These are phyloP conservation scores for Dryocosmus kuriphilus DNA, from an alignment of 2,888 invertebrate species.

Conservation along the genomic window DNA sequence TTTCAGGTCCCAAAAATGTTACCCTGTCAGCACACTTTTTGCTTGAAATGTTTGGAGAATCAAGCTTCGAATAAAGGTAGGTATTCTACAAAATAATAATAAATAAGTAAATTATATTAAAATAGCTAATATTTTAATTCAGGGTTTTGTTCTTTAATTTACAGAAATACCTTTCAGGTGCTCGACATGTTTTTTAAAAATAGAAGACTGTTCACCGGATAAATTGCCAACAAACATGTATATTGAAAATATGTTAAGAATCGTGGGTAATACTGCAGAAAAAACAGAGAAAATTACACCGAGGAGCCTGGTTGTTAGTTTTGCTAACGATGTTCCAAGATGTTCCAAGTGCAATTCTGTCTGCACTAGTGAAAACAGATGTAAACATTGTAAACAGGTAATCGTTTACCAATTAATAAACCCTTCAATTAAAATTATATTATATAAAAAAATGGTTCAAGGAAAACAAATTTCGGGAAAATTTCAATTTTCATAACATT, in stretches of 20 bases:
- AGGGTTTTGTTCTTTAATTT: neutral
- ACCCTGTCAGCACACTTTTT: conserved; percentile 23
- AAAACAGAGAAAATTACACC: conserved; percentile 4
- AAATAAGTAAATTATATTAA: no score
- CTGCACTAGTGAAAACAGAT: conserved; percentile 72
- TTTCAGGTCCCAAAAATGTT: conserved; percentile 22
- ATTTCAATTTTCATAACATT: neutral
- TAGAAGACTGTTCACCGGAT: conserved; percentile 11
- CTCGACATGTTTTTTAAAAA: conserved; percentile 15
- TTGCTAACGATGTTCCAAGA: conserved; percentile 43
- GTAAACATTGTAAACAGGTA: conserved; percentile 83
- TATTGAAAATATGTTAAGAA: conserved; percentile 81
- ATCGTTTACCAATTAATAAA: neutral
- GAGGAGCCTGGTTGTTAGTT: conserved; percentile 54
- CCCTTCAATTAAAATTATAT: neutral
- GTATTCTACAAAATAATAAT: no score
- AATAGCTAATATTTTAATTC: neutral
- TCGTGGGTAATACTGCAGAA: conserved; percentile 74
- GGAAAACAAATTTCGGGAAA: neutral
- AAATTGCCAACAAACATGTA: conserved; percentile 70
- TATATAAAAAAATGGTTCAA: neutral
- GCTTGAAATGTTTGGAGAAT: neutral
- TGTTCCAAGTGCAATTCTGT: conserved; percentile 76
- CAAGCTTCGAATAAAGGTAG: neutral
- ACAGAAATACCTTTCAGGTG: conserved; percentile 17